Conservation (phyloP, 2,113 vertebrate genomes). For the Corythornis cristatus region DNA sequence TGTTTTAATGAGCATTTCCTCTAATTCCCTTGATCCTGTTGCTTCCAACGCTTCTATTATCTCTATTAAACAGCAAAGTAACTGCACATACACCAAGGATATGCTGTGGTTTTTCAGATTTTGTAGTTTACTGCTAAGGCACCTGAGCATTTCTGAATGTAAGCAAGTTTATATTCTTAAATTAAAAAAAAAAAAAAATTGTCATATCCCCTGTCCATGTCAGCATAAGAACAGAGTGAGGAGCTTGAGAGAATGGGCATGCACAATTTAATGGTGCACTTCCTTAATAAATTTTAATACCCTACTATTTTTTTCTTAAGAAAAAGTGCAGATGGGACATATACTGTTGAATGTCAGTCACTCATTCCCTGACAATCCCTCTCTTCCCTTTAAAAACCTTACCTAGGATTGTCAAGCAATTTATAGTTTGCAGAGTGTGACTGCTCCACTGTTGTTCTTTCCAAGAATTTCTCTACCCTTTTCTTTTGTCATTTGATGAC, state of each 20-base stretch:
- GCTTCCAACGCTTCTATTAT: slow-evolving; percentile 79
- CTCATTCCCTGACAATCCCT: background rate
- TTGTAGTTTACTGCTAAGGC: background rate
- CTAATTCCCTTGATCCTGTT: slow-evolving; percentile 89
- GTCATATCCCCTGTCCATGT: background rate
- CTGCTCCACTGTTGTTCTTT: background rate
- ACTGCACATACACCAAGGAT: slow-evolving; percentile 54
- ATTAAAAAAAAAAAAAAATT: background rate
- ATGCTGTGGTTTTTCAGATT: background rate
- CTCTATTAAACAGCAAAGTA: slow-evolving; percentile 81
- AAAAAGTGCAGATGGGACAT: background rate
- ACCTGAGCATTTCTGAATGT: background rate
- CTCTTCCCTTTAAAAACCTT: background rate
- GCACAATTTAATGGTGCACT: background rate
- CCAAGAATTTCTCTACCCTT: background rate
- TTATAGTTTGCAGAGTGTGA: background rate
- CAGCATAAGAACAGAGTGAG: background rate
- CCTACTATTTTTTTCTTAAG: background rate
- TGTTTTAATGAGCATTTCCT: slow-evolving; percentile 94
- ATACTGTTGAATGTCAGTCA: background rate
- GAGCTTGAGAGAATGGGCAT: background rate
- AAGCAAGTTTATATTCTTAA: background rate
- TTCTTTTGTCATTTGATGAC: background rate
- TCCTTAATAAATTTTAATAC: background rate
- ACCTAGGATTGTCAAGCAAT: background rate